Evolutionary conservation across 1,140 invertebrate genomes (phyloP).

Genomic region (Helicoverpa zea): DNA sequence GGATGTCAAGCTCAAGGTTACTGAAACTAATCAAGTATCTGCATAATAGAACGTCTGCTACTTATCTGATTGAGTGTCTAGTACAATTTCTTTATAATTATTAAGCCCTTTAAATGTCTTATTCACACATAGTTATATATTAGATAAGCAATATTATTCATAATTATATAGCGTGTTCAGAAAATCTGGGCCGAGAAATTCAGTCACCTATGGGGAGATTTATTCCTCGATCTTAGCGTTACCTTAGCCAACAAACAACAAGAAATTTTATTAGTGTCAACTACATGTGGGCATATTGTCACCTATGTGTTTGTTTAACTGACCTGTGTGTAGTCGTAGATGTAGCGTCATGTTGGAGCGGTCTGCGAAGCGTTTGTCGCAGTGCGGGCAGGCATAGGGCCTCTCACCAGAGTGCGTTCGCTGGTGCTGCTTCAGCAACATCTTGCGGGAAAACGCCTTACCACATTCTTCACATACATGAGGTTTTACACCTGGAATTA

Average conservation of each 20-base stretch:
- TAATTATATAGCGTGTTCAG: no score
- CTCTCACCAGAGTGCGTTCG: conserved; percentile 93
- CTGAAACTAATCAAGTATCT: neutral
- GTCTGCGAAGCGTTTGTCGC: conserved; percentile 93
- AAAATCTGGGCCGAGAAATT: no score
- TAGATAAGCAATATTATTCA: no score
- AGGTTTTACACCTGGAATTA: conserved; percentile 90
- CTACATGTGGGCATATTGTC: neutral
- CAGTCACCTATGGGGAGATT: neutral
- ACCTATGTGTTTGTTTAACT: conserved; percentile 23
- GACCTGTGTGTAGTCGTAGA: conserved; percentile 91
- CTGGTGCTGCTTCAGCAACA: conserved; percentile 93
- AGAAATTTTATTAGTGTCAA: no score
- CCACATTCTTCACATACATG: conserved; percentile 95
- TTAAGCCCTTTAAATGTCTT: no score
- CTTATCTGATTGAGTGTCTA: no score
- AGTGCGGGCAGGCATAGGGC: conserved; percentile 90
- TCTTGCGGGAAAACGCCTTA: conserved; percentile 95
- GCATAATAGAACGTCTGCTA: neutral
- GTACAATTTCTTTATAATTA: no score
- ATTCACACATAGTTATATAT: no score
- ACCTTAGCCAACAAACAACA: no score
- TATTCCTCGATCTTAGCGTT: neutral
- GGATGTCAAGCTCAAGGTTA: conserved; percentile 27
- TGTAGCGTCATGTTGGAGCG: conserved; percentile 94